Percentiles rank a stretch among this genome's conserved stretches.
Conservation (phyloP, 1,140 invertebrate genomes). For the Hypothenemus hampei region DNA sequence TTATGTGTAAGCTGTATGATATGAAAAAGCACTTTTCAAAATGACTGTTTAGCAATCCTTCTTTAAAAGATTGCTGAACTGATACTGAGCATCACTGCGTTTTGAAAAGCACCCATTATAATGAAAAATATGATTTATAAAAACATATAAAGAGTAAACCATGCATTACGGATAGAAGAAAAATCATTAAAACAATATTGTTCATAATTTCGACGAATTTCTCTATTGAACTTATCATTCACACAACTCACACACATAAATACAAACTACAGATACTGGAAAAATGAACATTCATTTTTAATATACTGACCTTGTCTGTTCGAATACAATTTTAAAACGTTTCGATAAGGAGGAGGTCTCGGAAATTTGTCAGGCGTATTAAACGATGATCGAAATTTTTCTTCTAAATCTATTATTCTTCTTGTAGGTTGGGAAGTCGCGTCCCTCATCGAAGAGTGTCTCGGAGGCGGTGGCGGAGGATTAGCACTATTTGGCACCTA, state of each 20-base stretch:
- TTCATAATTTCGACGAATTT: too few relatives aligned
- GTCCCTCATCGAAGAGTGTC: conserved; percentile 40
- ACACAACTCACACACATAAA: not conserved
- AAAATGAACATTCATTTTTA: not conserved
- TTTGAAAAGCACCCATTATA: too few relatives aligned
- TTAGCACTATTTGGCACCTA: conserved; percentile 27
- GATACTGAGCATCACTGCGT: too few relatives aligned
- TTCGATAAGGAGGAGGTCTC: conserved; percentile 36
- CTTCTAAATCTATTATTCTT: conserved; percentile 32
- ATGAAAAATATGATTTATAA: too few relatives aligned
- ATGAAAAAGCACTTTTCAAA: too few relatives aligned
- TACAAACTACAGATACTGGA: not conserved
- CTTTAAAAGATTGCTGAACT: too few relatives aligned
- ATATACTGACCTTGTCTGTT: conserved; percentile 38
- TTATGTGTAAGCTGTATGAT: too few relatives aligned
- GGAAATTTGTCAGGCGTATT: conserved; percentile 36
- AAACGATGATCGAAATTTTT: conserved; percentile 37
- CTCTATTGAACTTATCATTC: too few relatives aligned
- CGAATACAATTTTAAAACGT: conserved; percentile 40
- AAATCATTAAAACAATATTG: too few relatives aligned
- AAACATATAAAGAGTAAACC: too few relatives aligned
- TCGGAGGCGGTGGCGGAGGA: conserved; percentile 41
- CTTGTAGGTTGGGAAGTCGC: conserved; percentile 4
- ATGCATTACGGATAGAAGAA: too few relatives aligned
- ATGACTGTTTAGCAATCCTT: too few relatives aligned